Base-by-base conservation (phyloP, 2,888 invertebrate species). In the Chrysotoxum bicinctum region DNA sequence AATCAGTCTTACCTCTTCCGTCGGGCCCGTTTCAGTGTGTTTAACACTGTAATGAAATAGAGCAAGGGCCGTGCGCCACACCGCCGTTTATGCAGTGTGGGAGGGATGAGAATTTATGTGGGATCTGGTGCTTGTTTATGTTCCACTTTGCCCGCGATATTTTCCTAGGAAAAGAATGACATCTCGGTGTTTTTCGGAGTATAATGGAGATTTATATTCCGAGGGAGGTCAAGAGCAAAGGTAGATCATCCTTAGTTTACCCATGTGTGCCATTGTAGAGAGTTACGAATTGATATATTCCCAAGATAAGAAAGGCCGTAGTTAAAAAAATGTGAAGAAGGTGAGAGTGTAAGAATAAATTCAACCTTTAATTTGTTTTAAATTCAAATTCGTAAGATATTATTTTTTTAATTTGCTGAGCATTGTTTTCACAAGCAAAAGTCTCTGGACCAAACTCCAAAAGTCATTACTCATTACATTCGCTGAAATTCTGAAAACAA, bases 61-160 rank as follows among this genome's bases (percentile, higher is more conserved):
- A 58, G 30, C 50, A 23, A 43, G 37, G 19, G 74, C 64, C 40
- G 62, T 45, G n/a, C 2, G 60, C 40, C 23, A 26, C 12, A 19
- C 2, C 4, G 26, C 3, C 2, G 5, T 1, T 0, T 7, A 7
- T 32, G 21, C n/a, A 32, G 64, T 74, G 66, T 74, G 74, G 0
- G 40, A 74, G 72, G 75, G 80, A 72, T 32, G 72, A 80, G 75
- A 68, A 80, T 84, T 84, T 84, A 84, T 84, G 79, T 62, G 62
- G 10, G 69, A 69, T 70, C 79, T 74, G 69, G 21, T 62, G 14
- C 70, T 75, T 64, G 54, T 74, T 83, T 74, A 83, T 83, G 74
- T 69, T 64, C 74, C 62, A 70, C 79, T 58, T 84, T 75, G 50
- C 40, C 48, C 62, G 78, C 66, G 48, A 66, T 66, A 73, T 83